A percentile compares a stretch with the other conserved stretches of the same genome.
phyloP scores from a whole-genome alignment of 2,888 invertebrate genomes.

The Andrena trimmerana region DNA sequence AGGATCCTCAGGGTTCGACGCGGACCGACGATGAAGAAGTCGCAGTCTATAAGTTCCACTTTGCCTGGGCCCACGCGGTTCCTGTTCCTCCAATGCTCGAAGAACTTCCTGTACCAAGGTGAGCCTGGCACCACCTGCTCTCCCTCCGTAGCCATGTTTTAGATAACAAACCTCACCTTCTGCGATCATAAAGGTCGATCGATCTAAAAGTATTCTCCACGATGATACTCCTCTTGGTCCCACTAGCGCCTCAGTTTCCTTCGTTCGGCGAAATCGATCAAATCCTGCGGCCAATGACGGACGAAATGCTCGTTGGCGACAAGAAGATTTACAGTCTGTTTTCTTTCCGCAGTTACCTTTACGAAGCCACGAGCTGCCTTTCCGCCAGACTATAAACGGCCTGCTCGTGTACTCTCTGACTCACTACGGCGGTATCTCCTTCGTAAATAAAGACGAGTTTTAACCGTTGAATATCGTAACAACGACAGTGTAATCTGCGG shows the following conservation, averaged over 20 bases:
- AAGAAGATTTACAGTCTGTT: not conserved
- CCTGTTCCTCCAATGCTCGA: constrained; percentile 78
- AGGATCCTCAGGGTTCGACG: constrained; percentile 80
- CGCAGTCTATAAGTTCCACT: constrained; percentile 80
- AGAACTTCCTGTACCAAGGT: constrained; percentile 79
- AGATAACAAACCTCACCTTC: not conserved
- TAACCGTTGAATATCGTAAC: constrained; percentile 18
- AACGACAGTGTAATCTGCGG: not conserved
- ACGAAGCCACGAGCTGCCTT: constrained; percentile 2
- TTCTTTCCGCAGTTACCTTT: constrained; percentile 8
- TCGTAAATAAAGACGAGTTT: constrained; percentile 38
- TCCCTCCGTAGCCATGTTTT: constrained; percentile 65
- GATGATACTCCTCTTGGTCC: not conserved
- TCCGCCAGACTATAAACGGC: constrained; percentile 5
- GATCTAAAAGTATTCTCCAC: not conserved
- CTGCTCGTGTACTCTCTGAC: constrained; percentile 20
- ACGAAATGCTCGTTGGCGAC: not conserved
- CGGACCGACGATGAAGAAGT: constrained; percentile 81
- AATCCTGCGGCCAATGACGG: not conserved
- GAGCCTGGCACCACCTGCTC: constrained; percentile 41
- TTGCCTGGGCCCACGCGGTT: constrained; percentile 79
- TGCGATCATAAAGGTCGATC: constrained; percentile 60
- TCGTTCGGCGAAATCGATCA: not conserved
- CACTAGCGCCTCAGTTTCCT: not conserved
- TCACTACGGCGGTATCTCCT: constrained; percentile 27